Base-by-base conservation (phyloP, 92 coral and sea anemone genomes). In the Scolanthus callimorphus region DNA sequence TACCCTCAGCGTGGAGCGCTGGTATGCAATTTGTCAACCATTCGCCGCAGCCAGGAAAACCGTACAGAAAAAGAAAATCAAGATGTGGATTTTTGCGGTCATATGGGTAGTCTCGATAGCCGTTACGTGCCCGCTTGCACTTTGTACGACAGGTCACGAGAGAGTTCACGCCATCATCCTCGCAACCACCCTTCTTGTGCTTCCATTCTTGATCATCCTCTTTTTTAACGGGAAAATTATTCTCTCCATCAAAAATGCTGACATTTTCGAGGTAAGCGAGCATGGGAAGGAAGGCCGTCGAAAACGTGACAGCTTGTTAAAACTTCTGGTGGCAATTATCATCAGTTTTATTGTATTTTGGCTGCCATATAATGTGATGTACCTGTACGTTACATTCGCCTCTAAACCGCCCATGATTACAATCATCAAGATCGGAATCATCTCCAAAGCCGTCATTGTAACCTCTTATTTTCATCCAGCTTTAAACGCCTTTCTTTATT, bases 391-490 rank as follows among this genome's bases (percentile, higher is more conserved):
- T 21, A 69, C 57, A 9, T 79, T 78, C 27, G 51, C 49, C 3
- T 9, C 38, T 3, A 49, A 37, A 4, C 71, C 69, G 15, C 45
- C 54, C 41, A 53, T 48, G 12, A 31, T 44, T 1, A 27, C 21
- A 21, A 45, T 44, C 17, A 27, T 39, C 23, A 49, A 69, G 49
- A 37, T 24, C 4, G 29, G 39, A 6, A 76, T 81, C 1, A 74
- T 64, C 1, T 39, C 48, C 4, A 68, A 66, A 48, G 55, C 65
- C 25, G 73, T 58, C 0, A 21, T 20, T 12, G 67, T 67, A 28
- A 66, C 78, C 3, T 49, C 91, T 1, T 84, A 78, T 38, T 54
- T 72, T 2, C 60, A 84, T 49, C 85, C 86, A 1, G 85, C 85
- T 8, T 51, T 84, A 1, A 78, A 76, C 48, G 77, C 85, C 0